Base-by-base conservation (phyloP, 2,113 vertebrate species). In the Calyptommatus sinebrachiatus region DNA sequence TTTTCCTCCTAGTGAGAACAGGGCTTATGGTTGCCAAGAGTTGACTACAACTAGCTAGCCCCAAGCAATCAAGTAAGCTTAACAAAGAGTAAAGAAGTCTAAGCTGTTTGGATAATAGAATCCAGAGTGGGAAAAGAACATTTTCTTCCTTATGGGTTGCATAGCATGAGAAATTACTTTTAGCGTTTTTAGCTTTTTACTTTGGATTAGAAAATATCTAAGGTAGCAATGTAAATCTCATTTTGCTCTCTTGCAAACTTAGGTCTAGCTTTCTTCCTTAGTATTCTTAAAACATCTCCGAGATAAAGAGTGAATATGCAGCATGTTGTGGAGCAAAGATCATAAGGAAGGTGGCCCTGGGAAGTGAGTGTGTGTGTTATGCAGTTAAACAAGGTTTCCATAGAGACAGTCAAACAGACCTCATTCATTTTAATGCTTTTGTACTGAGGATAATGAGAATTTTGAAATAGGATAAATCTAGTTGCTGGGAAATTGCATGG, bases 381-480 rank as follows among this genome's bases (percentile, higher is more conserved):
- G 75, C 70, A 22, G 76, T 1, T 26, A 65, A 81, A n/a, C 82
- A 53, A 45, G 82, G 94, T 94, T 95, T 81, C 95, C 87, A 90
- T 90, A 94, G 93, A 78, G 91, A 92, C 84, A 61, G 83, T 82
- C 72, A 86, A 83, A 80, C 60, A 83, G 85, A 53, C 48, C 82
- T 26, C 87, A 85, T 87, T 81, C 86, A 89, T 79, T 26, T 41
- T 41, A 0, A 60, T 57, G 83, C 53, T 87, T 92, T 94, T 93
- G 91, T 92, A 10, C 60, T 48, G 71, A 63, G 57, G 65, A 91
- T 31, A 93, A 91, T 83, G 81, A 81, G 79, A 79, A 73, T 85
- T 85, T 81, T 20, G 1, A 76, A 75, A 76, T 71, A 61, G 76
- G 79, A 31, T 72, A 20, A 83, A 77, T 46, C 73, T 75, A 2